Conservation (phyloP, 2,888 invertebrate genomes). For the Troides aeacus region DNA sequence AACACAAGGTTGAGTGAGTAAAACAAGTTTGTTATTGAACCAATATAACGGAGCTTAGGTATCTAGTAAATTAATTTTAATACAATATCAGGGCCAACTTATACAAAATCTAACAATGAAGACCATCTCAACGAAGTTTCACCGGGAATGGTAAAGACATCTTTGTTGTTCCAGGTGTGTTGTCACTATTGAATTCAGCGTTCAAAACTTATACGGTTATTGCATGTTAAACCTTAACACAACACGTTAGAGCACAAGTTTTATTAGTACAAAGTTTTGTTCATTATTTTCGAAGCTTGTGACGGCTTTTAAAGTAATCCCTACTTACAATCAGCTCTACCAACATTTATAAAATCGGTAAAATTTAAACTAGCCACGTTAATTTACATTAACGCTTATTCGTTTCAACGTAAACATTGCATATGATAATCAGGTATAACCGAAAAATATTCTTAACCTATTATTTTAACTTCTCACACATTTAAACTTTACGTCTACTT, state of each 20-base stretch:
- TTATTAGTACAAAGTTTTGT: neutral
- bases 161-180: constrained; percentile 27
- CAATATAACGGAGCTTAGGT: constrained; percentile 4
- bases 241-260: constrained; percentile 1
- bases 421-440: neutral
- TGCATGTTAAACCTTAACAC: neutral
- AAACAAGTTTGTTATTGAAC: neutral
- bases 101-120: constrained; percentile 18
- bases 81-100: constrained; percentile 13
- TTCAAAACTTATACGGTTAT: neutral
- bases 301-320: constrained; percentile 18
- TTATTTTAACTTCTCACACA: too few relatives aligned
- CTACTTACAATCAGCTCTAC: constrained; percentile 10
- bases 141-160: constrained; percentile 24
- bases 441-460: neutral
- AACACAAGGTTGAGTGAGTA: neutral
- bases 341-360: constrained; percentile 6
- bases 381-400: neutral
- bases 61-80: constrained; percentile 11
- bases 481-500: too few relatives aligned
- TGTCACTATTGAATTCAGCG: constrained; percentile 19
- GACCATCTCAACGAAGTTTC: constrained; percentile 14
- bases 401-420: neutral
- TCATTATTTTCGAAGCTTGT: constrained; percentile 14
- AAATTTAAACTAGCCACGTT: neutral